Evolutionary conservation across 37 sponge, comb jelly and placozoan genomes (phyloP), one percentile per base, ranked within the genome.

Genomic region (Chondrilla cf. caribensis): DNA sequence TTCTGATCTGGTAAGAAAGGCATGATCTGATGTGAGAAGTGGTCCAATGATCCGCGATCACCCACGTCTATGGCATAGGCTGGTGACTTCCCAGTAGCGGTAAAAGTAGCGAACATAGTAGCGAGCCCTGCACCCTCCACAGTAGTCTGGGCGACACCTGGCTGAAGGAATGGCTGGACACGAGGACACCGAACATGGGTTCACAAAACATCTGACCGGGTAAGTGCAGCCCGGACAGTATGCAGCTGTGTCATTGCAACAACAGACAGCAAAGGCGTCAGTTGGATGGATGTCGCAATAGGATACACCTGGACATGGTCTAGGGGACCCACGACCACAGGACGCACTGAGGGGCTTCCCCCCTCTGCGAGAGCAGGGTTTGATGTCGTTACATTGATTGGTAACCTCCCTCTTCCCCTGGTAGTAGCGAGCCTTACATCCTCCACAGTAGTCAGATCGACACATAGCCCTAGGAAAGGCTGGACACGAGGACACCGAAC

Each of bases 391-490:
- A 25, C 76, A 73, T 24, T 42, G 22, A 11, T 37, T 43, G 15
- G 76, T 73, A n/a, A 73, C 76, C 43, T 73, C 76, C 1, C 44
- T 37, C 24, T 7, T 6, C 24, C 44, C 22, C 2, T 25, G 43
- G 6, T 36, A 73, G 76, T 41, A 73, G 1, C 76, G 19, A 37
- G 76, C 76, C 2, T 73, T 73, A 43, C 76, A 73, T 36, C 76
- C 76, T 38, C 76, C 76, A 25, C 76, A 73, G 76, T 73, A 73
- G 76, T 73, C 76, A 36, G 76, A 73, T 21, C 76, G 76, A 25
- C 76, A 73, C 43, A 39, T 40, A 36, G 76, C 76, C 21, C 36
- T 22, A 39, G 76, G 76, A 40, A 9, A 40, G 15, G 44, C n/a
- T 38, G 41, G 76, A 42, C 76, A 73, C 25, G 41, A 11, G 43